These are phyloP conservation scores for Austrolebias charrua DNA, from an alignment of 2,797 vertebrate genomes.

Conservation along the genomic window DNA sequence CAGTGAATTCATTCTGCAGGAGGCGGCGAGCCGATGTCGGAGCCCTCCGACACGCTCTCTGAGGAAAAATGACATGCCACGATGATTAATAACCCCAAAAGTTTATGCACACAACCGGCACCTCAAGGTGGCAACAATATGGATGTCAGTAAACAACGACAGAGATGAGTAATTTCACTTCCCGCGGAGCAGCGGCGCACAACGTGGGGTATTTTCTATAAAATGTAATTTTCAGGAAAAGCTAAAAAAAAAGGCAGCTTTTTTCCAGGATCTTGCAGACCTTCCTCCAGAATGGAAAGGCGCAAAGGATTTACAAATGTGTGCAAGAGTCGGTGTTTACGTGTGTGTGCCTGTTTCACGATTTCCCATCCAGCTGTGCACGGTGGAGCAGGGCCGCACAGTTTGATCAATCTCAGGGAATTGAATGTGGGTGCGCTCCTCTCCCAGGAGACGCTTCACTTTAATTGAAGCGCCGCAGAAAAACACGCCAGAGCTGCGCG, in stretches of 20 bases:
- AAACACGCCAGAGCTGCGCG: conserved; percentile 48
- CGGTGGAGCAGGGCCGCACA: conserved; percentile 48
- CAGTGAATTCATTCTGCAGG: conserved; percentile 53
- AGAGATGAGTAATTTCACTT: conserved; percentile 50
- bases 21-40: conserved; percentile 34
- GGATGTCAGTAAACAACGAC: conserved; percentile 39
- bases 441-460: conserved; percentile 53
- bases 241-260: background rate
- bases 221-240: conserved; percentile 40
- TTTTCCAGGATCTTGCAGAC: conserved; percentile 27
- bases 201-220: conserved; percentile 8
- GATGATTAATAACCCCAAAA: conserved; percentile 67
- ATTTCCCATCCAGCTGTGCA: conserved; percentile 46
- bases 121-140: conserved; percentile 42
- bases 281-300: conserved; percentile 21
- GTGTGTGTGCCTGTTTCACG: conserved; percentile 15
- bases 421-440: conserved; percentile 20
- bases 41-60: conserved; percentile 39
- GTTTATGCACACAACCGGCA: conserved; percentile 36
- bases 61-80: conserved; percentile 65
- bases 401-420: too few species aligned
- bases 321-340: background rate
- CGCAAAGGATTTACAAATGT: conserved; percentile 10
- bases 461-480: conserved; percentile 63
- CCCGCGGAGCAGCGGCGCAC: conserved; percentile 28